These are phyloP conservation scores for Cancer borealis DNA, from an alignment of 2,888 invertebrate species.

Conservation along the genomic window DNA sequence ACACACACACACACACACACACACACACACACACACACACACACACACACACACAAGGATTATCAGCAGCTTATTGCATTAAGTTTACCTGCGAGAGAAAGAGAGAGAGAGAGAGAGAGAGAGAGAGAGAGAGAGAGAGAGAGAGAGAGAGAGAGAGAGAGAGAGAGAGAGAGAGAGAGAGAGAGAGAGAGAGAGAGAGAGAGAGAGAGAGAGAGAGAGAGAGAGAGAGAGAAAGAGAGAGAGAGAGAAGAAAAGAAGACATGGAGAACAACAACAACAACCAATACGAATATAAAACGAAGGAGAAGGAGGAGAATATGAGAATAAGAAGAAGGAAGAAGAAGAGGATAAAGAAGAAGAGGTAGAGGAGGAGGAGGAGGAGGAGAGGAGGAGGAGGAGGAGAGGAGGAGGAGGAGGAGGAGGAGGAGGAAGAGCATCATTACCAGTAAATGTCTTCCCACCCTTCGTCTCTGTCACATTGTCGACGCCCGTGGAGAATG, in stretches of 20 bases:
- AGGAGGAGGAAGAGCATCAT: neutral
- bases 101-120: conserved; percentile 17
- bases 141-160: neutral
- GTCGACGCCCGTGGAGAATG: conserved; percentile 44
- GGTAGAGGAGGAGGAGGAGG: no score
- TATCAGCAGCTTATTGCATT: neutral
- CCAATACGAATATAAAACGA: no score
- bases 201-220: no score
- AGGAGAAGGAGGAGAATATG: neutral
- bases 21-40: conserved; percentile 15
- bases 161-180: no score
- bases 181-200: no score
- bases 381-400: neutral
- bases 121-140: conserved; percentile 14
- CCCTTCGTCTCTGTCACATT: conserved; percentile 17
- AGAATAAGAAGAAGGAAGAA: neutral
- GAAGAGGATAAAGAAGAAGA: neutral
- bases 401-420: neutral
- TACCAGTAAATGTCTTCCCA: neutral
- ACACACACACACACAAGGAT: neutral
- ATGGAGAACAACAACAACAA: no score
- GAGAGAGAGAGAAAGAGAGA: neutral
- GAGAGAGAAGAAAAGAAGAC: no score
- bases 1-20: conserved; percentile 12
- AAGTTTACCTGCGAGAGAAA: neutral